Evolutionary conservation across 2,888 invertebrate species (phyloP).

Genomic region (Pristionchus entomophagus): DNA sequence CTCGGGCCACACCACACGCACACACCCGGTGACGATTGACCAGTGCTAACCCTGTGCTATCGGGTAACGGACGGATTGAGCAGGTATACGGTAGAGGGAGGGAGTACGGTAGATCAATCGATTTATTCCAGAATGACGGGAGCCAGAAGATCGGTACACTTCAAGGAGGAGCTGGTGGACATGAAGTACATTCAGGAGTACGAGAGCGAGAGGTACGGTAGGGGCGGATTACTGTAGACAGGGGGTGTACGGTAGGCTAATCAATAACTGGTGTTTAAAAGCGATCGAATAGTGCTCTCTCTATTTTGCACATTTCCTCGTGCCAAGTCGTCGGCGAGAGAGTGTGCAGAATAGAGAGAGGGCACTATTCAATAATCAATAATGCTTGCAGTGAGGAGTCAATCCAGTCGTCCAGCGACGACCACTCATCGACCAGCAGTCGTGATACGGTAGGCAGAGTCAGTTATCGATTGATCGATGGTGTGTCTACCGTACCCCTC

Average conservation of each 20-base stretch:
- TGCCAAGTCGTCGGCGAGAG: no score
- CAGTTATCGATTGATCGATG: neutral
- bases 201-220: conserved; percentile 15
- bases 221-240: neutral
- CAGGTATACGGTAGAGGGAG: neutral
- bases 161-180: neutral
- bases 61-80: neutral
- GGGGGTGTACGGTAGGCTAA: neutral
- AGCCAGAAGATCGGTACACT: conserved; percentile 16
- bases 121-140: neutral
- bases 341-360: no score
- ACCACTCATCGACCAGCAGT: neutral
- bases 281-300: no score
- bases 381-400: neutral
- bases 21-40: conserved; percentile 33
- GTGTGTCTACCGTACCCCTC: neutral
- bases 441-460: neutral
- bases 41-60: conserved; percentile 25
- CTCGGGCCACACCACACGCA: neutral
- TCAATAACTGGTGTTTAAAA: no score
- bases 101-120: neutral
- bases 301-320: no score
- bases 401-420: neutral
- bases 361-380: no score
- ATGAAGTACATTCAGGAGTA: conserved; percentile 6